Evolutionary conservation across 2,888 invertebrate species (phyloP), one percentile per base, ranked within the genome.

Genomic region (Trissolcus japonicus): DNA sequence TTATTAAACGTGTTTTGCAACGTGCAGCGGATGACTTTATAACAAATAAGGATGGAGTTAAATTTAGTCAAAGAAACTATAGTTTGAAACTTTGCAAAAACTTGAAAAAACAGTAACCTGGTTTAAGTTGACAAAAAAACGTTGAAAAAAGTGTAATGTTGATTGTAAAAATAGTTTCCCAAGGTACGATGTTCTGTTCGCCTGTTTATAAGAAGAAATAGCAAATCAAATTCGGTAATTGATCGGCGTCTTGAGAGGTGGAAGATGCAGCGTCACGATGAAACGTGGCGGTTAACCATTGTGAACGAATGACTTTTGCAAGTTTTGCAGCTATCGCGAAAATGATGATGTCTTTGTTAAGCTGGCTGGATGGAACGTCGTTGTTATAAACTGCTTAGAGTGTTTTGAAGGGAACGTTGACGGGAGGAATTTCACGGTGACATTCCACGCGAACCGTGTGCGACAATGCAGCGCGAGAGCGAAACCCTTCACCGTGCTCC

Each of bases 341-440:
- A 66, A 57, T 51, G 63, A 68, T 63, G 57, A 68, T 77, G 72
- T 72, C 72, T 77, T 68, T 66, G 71, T 75, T 69, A 68, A 68
- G 69, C 51, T 69, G 69, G 65, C 69, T 65, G 65, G 60, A 75
- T 69, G 76, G 71, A 61, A 72, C 72, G 72, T 63, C 67, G 63
- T 65, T 55, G 59, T 57, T n/a, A 21, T 16, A 76, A 61, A 54
- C 60, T 71, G 55, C 63, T 72, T 63, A 68, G 9, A 63, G 50
- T 56, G 73, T 63, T 78, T 71, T 59, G 57, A 71, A 62, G 67
- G 40, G 66, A 67, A 67, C 74, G 73, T 68, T 74, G 80, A 79
- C 78, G 72, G 65, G 51, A 50, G 72, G 79, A 78, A 82, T 82
- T 80, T 81, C 79, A 80, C 78, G 80, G 79, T 75, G 82, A 79